phyloP scores from a whole-genome alignment of 2,797 vertebrate species.

The Antennarius maculatus region DNA sequence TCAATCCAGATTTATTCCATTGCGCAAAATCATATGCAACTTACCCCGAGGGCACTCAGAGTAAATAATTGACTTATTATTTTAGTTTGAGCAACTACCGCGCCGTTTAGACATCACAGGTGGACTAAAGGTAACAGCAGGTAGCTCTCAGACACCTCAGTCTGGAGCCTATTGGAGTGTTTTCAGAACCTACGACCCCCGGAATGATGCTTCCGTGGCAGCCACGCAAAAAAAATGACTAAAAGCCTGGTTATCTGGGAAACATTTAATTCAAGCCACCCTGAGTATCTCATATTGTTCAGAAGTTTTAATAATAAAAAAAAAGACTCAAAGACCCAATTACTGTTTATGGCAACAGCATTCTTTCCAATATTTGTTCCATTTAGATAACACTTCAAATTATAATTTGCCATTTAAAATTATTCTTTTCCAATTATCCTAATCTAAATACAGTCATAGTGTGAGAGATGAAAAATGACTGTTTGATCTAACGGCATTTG shows the following conservation, averaged over 20 bases:
- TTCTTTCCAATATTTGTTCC: constrained; percentile 25
- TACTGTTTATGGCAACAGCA: constrained; percentile 12
- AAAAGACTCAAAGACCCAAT: constrained; percentile 10
- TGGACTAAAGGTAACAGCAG: constrained; percentile 63
- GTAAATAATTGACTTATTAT: too few species aligned
- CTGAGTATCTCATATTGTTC: constrained; percentile 43
- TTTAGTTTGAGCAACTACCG: too few species aligned
- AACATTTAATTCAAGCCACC: constrained; percentile 40
- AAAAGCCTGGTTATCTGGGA: constrained; percentile 23
- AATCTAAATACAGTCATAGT: constrained; percentile 21
- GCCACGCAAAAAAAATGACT: constrained; percentile 50
- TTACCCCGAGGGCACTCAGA: too few species aligned
- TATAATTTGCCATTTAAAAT: constrained; percentile 41
- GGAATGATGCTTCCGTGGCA: constrained; percentile 55
- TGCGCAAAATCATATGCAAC: too few species aligned
- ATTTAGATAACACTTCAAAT: constrained; percentile 25
- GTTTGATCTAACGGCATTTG: constrained; percentile 32
- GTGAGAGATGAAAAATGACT: constrained; percentile 11
- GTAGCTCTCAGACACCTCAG: constrained; percentile 54
- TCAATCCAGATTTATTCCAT: too few species aligned
- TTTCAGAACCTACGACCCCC: constrained; percentile 70
- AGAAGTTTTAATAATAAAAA: constrained; percentile 14
- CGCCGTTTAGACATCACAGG: too few species aligned
- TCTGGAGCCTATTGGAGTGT: constrained; percentile 58
- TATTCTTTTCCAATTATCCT: constrained; percentile 40